These are phyloP conservation scores for Limnephilus rhombicus DNA, from an alignment of 2,888 invertebrate genomes.

Conservation along the genomic window DNA sequence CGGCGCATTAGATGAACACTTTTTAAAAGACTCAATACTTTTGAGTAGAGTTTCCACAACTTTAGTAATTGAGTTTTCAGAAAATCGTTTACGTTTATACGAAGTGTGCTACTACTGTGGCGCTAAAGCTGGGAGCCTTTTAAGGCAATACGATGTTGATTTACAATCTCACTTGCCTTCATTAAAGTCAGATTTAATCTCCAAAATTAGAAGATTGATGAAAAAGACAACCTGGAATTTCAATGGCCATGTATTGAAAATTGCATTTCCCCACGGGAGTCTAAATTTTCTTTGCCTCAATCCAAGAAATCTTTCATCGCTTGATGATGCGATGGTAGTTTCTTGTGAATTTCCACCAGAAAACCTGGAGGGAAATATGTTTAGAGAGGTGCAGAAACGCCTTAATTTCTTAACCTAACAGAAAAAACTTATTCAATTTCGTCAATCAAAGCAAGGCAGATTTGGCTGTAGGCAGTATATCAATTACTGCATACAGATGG, in stretches of 20 bases:
- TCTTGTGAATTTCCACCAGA: not conserved
- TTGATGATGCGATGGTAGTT: not conserved
- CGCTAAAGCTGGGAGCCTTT: not conserved
- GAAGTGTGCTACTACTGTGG: conserved; percentile 9
- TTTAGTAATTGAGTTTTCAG: conserved; percentile 10
- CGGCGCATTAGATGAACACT: not conserved
- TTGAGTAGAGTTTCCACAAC: not conserved
- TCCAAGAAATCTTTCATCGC: not conserved
- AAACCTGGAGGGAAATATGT: not conserved
- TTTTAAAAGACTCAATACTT: not conserved
- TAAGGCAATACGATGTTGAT: not conserved
- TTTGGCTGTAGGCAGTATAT: conserved; percentile 43
- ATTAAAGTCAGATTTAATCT: not conserved
- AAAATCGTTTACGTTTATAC: not conserved
- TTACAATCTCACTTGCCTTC: not conserved
- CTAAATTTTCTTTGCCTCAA: not conserved
- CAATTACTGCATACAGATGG: conserved; percentile 20
- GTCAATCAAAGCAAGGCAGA: conserved; percentile 14
- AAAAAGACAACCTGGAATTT: not conserved
- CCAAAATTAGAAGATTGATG: not conserved
- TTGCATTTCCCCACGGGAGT: not conserved
- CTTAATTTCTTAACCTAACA: conserved; percentile 27
- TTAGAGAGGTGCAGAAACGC: not conserved
- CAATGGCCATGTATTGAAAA: not conserved
- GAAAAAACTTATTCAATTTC: not conserved